Conservation (phyloP, 2,888 invertebrate species). For the Ophioninae sp. region DNA sequence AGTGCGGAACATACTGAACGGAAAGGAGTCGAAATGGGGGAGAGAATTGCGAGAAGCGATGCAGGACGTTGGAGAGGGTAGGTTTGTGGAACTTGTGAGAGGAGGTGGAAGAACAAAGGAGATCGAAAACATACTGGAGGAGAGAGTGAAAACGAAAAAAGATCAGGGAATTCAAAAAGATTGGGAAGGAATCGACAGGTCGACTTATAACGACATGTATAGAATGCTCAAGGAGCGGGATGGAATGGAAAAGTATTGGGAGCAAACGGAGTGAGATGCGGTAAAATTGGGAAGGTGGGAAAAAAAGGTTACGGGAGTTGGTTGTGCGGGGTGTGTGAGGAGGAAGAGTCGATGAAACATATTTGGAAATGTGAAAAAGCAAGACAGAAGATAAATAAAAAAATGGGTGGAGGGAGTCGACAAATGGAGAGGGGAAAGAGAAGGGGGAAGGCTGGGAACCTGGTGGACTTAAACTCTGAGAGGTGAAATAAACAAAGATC, state of each 20-base stretch:
- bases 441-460: too few species aligned
- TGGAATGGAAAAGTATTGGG: slow-evolving; percentile 24
- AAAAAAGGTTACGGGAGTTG: slow-evolving; percentile 16
- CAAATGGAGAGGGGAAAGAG: background rate
- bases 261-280: background rate
- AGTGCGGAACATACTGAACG: slow-evolving; percentile 5
- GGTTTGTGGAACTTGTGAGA: background rate
- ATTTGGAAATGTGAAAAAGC: slow-evolving; percentile 21
- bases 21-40: background rate
- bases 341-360: slow-evolving; percentile 2
- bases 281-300: too few species aligned
- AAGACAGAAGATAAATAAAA: background rate
- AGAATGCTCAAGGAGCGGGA: slow-evolving; percentile 3
- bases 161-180: slow-evolving; percentile 22
- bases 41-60: background rate
- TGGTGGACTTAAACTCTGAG: too few species aligned
- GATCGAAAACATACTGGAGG: background rate
- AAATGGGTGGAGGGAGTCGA: background rate
- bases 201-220: slow-evolving; percentile 4
- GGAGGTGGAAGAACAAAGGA: background rate
- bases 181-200: slow-evolving; percentile 6
- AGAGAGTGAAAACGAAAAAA: background rate
- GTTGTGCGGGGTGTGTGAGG: background rate
- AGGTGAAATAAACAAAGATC: too few species aligned
- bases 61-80: background rate